Evolutionary conservation across 2,888 invertebrate genomes (phyloP).

Genomic region (Charanyca ferruginea): DNA sequence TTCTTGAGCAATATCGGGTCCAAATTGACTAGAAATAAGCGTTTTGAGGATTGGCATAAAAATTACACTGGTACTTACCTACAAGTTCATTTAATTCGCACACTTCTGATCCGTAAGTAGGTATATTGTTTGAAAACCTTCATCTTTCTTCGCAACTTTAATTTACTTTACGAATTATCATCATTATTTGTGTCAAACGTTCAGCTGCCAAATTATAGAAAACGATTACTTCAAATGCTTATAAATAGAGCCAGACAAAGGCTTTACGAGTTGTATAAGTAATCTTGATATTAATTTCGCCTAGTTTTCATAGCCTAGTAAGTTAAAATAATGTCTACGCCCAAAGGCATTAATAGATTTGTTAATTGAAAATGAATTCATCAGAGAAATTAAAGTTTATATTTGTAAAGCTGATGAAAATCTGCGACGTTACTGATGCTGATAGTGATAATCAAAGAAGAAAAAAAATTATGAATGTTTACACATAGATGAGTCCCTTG

Average conservation of each 20-base stretch:
- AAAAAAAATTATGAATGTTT: slow-evolving; percentile 23
- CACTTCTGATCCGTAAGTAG: no score
- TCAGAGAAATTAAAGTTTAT: background rate
- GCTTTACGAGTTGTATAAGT: slow-evolving; percentile 24
- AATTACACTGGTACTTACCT: no score
- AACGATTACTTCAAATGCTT: slow-evolving; percentile 19
- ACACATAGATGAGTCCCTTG: slow-evolving; percentile 22
- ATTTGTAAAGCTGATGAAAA: slow-evolving; percentile 16
- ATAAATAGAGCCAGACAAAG: slow-evolving; percentile 29
- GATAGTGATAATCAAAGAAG: slow-evolving; percentile 7
- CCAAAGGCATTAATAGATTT: slow-evolving; percentile 22
- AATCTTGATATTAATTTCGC: slow-evolving; percentile 35
- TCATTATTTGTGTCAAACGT: background rate
- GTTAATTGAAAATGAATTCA: slow-evolving; percentile 26
- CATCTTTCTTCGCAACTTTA: background rate
- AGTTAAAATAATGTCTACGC: slow-evolving; percentile 29
- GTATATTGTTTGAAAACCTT: no score
- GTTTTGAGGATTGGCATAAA: no score
- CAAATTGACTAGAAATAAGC: no score
- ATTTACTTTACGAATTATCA: slow-evolving; percentile 4
- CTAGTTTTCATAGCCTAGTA: slow-evolving; percentile 32
- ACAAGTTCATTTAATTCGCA: no score
- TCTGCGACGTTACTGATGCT: background rate
- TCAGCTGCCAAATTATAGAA: slow-evolving; percentile 16
- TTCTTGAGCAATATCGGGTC: no score